A percentile compares a stretch with the other conserved stretches of the same genome.
Evolutionary conservation across 2,113 vertebrate genomes (phyloP).

Genomic region (Passerina amoena): DNA sequence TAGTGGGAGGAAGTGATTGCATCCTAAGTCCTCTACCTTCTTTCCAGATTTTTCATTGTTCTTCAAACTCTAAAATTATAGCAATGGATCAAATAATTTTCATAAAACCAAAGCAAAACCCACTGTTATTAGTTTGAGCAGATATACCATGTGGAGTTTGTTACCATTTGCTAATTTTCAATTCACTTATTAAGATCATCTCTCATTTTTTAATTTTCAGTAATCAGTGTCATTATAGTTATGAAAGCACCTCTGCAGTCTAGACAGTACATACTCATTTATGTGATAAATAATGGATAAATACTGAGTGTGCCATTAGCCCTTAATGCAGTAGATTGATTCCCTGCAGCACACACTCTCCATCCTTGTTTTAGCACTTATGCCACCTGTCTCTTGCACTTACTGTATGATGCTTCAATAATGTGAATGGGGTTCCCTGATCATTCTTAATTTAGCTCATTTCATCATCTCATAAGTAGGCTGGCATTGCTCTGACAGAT

Average conservation of each 20-base stretch:
- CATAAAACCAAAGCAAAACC: neutral
- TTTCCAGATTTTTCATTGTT: slow-evolving; percentile 21
- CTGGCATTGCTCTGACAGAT: neutral
- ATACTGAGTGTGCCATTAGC: slow-evolving; percentile 60
- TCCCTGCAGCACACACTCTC: slow-evolving; percentile 24
- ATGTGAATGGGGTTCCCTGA: slow-evolving; percentile 33
- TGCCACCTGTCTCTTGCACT: slow-evolving; percentile 45
- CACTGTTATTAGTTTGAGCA: neutral
- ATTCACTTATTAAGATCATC: slow-evolving; percentile 56
- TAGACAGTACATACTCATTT: slow-evolving; percentile 66
- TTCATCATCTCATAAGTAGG: slow-evolving; percentile 25
- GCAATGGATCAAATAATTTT: neutral
- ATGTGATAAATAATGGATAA: slow-evolving; percentile 74
- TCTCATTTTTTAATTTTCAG: slow-evolving; percentile 59
- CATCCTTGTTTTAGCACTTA: slow-evolving; percentile 60
- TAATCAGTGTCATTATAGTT: slow-evolving; percentile 53
- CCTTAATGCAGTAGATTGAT: slow-evolving; percentile 61
- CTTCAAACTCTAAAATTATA: neutral
- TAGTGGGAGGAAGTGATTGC: neutral
- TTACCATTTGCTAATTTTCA: slow-evolving; percentile 52
- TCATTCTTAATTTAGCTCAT: slow-evolving; percentile 60
- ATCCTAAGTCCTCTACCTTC: neutral
- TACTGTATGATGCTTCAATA: neutral
- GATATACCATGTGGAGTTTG: neutral
- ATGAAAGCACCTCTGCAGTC: slow-evolving; percentile 61